phyloP scores from a whole-genome alignment of 1,140 invertebrate genomes.

The Linepithema humile region DNA sequence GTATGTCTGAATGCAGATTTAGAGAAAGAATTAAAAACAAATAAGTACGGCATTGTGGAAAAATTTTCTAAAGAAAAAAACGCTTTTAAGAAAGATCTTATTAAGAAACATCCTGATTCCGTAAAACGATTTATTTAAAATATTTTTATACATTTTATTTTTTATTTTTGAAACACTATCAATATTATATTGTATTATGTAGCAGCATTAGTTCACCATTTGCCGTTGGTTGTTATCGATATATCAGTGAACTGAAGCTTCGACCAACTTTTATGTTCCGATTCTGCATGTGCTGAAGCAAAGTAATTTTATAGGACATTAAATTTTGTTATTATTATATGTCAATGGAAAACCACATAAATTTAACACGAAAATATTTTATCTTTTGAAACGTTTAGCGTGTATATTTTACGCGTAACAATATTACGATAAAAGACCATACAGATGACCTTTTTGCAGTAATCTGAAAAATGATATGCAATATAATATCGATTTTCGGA shows the following conservation, averaged over 20 bases:
- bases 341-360: neutral
- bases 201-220: neutral
- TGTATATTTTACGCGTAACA: neutral
- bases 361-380: neutral
- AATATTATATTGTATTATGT: neutral
- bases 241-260: neutral
- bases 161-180: neutral
- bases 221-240: neutral
- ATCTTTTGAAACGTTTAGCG: neutral
- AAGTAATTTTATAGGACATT: neutral
- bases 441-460: neutral
- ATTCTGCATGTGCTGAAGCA: neutral
- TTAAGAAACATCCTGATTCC: neutral
- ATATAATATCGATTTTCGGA: slow-evolving; percentile 21
- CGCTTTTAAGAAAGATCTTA: neutral
- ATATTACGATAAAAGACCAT: neutral
- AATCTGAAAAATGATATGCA: slow-evolving; percentile 29
- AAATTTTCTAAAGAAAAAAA: neutral
- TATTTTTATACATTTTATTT: neutral
- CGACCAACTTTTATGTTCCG: neutral
- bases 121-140: neutral
- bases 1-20: neutral
- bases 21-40: neutral
- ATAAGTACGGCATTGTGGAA: neutral
- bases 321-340: neutral